A percentile compares a stretch with the other conserved stretches of the same genome.
These are phyloP conservation scores for Heliconius hortense DNA, from an alignment of 2,888 invertebrate species.

Conservation along the genomic window DNA sequence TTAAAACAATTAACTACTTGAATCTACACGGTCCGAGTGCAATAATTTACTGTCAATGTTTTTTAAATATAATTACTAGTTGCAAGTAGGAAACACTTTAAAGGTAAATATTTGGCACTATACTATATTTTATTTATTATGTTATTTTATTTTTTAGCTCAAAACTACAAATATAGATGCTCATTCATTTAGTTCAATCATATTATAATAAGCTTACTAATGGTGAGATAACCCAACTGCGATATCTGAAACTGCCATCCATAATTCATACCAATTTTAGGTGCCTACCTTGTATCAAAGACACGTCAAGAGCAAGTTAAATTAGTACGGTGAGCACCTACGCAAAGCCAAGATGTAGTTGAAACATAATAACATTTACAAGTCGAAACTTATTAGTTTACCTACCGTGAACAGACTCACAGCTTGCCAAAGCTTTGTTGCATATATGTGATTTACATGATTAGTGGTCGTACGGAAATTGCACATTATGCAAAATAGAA, in stretches of 20 bases:
- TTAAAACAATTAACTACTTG: too few species aligned
- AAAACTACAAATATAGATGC: too few species aligned
- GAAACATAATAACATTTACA: constrained; percentile 18
- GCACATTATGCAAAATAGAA: constrained; percentile 26
- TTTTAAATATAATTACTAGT: too few species aligned
- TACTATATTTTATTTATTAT: too few species aligned
- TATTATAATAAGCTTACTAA: too few species aligned
- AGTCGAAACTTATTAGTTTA: constrained; percentile 20
- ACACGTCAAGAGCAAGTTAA: constrained; percentile 12
- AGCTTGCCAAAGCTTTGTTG: constrained; percentile 22
- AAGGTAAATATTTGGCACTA: too few species aligned
- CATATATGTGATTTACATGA: constrained; percentile 18
- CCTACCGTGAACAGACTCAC: constrained; percentile 14
- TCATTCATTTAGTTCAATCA: too few species aligned
- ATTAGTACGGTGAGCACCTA: background rate
- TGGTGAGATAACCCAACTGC: background rate
- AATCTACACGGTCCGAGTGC: too few species aligned
- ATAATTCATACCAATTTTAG: background rate
- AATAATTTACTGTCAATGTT: too few species aligned
- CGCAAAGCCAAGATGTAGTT: background rate
- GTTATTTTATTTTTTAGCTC: too few species aligned
- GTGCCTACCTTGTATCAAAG: background rate
- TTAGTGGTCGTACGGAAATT: constrained; percentile 24
- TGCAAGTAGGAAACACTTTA: too few species aligned
- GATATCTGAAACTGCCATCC: background rate